Base-by-base conservation (phyloP, 2,888 invertebrate genomes). In the Apodemia zela region DNA sequence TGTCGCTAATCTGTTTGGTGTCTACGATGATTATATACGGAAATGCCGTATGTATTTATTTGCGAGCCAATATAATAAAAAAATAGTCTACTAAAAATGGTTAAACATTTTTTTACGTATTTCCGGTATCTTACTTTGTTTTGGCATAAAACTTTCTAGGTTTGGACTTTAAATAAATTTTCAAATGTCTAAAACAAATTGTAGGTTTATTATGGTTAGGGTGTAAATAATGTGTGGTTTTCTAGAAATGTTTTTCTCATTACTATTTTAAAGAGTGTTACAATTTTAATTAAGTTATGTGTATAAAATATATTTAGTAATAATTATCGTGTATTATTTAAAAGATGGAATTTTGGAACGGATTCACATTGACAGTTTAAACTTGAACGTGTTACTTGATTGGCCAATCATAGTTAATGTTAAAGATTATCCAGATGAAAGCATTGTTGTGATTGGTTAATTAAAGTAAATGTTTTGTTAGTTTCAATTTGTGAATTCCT, bases 211-310 rank as follows among this genome's bases (percentile, higher is more conserved):
- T 42, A 17, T 47, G 45, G 45, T 47, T n/a, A 47, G 45, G 51
- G 61, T 61, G 61, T 51, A 51, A 51, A 35, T 61, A 51, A 11
- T 49, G 49, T 61, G 51, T 61, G 49, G 15, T 21, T 54, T 60
- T 59, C 61, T 47, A 67, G 45, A 57, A 57, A 64, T 21, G 51
- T 54, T 54, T 47, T 54, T 54, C 51, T 54, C 51, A 54, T 54
- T 54, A 54, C 51, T 54, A 25, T 54, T 18, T 54, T 25, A 25
- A 54, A 21, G 18, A n/a, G 45, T 47, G 21, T 54, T 54, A 54
- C 18, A 21, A 11, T 17, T 51, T 18, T 51, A 11, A 18, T 51
- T 49, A 49, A 18, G 47, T 49, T 51, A 51, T 51, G 49, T 51
- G 49, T 51, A 51, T 51, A 51, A 18, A 51, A 51, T 51, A 51